These are phyloP conservation scores for Andrena trimmerana DNA, from an alignment of 2,888 invertebrate species.

Conservation along the genomic window DNA sequence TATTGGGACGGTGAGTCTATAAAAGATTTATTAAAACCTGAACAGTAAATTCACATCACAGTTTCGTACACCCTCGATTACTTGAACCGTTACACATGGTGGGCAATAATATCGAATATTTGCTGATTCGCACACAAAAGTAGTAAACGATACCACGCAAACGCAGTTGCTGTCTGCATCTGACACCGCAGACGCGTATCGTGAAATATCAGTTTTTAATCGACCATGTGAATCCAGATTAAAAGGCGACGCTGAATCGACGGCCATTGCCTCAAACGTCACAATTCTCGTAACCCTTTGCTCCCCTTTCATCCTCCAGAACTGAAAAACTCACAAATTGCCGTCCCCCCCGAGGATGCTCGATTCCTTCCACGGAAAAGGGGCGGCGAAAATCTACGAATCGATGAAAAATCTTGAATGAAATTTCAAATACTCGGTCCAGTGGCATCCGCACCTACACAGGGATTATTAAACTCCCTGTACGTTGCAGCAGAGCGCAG, in stretches of 20 bases:
- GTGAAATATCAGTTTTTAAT: not conserved
- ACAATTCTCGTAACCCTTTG: not conserved
- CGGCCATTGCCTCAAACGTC: not conserved
- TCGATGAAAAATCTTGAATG: conserved; percentile 25
- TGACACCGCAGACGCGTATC: not conserved
- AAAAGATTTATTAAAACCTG: not conserved
- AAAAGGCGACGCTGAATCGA: not conserved
- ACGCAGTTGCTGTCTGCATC: not conserved
- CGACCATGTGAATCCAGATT: not conserved
- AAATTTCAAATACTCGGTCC: conserved; percentile 69
- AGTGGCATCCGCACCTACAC: conserved; percentile 62
- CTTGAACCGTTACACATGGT: not conserved
- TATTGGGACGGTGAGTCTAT: too few species aligned
- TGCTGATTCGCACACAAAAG: not conserved
- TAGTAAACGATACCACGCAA: too few species aligned
- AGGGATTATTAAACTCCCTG: conserved; percentile 41
- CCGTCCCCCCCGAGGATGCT: too few species aligned
- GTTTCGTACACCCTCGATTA: not conserved
- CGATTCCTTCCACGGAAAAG: too few species aligned
- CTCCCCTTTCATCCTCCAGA: not conserved
- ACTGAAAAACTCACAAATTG: not conserved
- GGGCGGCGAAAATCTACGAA: conserved; percentile 14
- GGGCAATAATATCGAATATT: not conserved
- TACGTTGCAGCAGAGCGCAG: not conserved
- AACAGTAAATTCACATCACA: not conserved